phyloP scores from a whole-genome alignment of 2,888 invertebrate genomes.

The Drosophila formosana region DNA sequence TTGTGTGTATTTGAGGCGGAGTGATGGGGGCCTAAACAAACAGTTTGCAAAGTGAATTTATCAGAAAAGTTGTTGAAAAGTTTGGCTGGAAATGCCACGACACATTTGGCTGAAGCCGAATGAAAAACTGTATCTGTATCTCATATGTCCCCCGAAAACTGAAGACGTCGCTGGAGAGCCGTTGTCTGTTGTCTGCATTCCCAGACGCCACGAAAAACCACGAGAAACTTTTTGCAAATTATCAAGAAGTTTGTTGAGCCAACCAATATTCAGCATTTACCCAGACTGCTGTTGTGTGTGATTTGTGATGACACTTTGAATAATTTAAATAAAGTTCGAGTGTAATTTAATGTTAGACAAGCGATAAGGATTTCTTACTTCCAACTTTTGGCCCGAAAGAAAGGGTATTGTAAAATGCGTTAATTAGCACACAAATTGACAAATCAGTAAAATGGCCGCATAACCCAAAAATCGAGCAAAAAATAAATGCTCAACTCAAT shows the following conservation, averaged over 20 bases:
- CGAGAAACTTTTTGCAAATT: constrained; percentile 58
- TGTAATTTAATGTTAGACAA: constrained; percentile 6
- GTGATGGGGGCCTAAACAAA: background rate
- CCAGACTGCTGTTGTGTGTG: background rate
- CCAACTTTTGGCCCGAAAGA: background rate
- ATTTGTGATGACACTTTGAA: constrained; percentile 3
- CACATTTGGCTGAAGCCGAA: background rate
- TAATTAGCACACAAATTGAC: constrained; percentile 8
- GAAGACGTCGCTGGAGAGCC: background rate
- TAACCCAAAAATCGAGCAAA: background rate
- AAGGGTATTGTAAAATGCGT: background rate
- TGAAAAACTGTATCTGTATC: constrained; percentile 4
- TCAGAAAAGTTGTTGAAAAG: constrained; percentile 30
- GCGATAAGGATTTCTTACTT: background rate
- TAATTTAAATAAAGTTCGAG: constrained; percentile 10
- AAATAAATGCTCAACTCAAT: background rate
- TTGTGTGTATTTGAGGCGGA: background rate
- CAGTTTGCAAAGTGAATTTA: constrained; percentile 39
- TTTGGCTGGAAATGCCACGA: constrained; percentile 20
- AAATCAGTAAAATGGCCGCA: constrained; percentile 9
- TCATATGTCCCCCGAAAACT: constrained; percentile 4
- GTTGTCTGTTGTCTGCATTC: constrained; percentile 61
- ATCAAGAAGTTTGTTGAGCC: constrained; percentile 30
- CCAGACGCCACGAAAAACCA: constrained; percentile 49
- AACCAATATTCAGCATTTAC: constrained; percentile 20